phyloP scores from a whole-genome alignment of 2,797 vertebrate genomes.

The Darevskia nairensis region DNA sequence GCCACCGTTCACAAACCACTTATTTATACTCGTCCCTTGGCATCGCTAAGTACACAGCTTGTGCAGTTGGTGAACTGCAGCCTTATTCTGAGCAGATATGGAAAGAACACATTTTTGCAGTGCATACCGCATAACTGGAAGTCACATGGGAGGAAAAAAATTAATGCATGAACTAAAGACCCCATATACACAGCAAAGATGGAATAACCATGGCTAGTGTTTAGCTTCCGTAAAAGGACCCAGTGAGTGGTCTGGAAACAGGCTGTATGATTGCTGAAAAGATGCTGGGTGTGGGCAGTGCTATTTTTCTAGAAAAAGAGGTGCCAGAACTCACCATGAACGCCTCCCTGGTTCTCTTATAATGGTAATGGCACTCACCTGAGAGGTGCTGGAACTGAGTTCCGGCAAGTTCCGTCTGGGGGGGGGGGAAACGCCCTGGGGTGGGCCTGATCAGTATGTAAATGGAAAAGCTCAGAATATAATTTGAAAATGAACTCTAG shows the following conservation, averaged over 20 bases:
- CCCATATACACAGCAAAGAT: neutral
- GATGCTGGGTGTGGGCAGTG: neutral
- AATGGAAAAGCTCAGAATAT: neutral
- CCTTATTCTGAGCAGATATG: neutral
- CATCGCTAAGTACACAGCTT: neutral
- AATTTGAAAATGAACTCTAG: neutral
- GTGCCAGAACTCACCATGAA: too few relatives aligned
- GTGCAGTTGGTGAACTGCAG: neutral
- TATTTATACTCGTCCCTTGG: neutral
- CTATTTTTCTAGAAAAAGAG: too few relatives aligned
- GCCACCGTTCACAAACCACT: slow-evolving; percentile 2
- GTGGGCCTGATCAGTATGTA: neutral
- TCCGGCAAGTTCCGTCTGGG: too few relatives aligned
- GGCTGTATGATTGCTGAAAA: neutral
- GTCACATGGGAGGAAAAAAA: neutral
- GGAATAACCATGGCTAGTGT: too few relatives aligned
- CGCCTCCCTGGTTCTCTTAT: too few relatives aligned
- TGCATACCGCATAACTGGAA: neutral
- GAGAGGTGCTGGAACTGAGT: too few relatives aligned
- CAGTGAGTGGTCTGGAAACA: neutral
- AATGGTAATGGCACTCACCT: too few relatives aligned
- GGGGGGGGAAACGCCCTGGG: too few relatives aligned
- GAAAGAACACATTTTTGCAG: neutral
- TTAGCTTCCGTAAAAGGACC: neutral
- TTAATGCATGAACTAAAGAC: neutral